Evolutionary conservation across 2,113 vertebrate species (phyloP).

Genomic region (Aptenodytes forsteri): DNA sequence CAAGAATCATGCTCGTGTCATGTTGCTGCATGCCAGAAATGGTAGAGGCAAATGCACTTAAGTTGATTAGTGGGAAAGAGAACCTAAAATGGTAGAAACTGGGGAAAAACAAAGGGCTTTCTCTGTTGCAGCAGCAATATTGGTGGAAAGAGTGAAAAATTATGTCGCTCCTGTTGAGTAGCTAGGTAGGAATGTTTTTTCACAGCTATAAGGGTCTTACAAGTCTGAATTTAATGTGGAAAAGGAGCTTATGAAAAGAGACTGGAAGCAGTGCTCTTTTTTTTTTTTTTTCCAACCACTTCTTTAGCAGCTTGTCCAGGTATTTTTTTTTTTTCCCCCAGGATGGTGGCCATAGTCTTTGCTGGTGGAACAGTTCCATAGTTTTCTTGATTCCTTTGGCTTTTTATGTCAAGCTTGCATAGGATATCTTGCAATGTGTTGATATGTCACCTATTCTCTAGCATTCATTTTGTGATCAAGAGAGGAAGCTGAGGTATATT

Average conservation of each 20-base stretch:
- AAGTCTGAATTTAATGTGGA: background rate
- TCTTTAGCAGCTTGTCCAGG: background rate
- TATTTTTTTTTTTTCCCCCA: background rate
- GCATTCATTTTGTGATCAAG: background rate
- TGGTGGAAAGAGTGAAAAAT: background rate
- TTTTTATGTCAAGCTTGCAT: background rate
- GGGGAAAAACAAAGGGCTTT: background rate
- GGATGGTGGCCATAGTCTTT: background rate
- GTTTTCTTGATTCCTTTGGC: background rate
- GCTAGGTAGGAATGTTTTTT: background rate
- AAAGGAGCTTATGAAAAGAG: background rate
- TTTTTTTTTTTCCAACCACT: background rate
- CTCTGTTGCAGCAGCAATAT: background rate
- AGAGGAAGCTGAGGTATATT: background rate
- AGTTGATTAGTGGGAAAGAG: constrained; percentile 38
- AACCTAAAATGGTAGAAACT: constrained; percentile 30
- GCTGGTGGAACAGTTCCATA: background rate
- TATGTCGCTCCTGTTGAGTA: background rate
- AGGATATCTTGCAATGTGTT: background rate
- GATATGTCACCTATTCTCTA: background rate
- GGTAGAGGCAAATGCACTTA: constrained; percentile 28
- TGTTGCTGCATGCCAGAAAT: constrained; percentile 47
- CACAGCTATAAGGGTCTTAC: background rate
- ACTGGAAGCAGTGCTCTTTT: background rate
- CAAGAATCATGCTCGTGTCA: constrained; percentile 30